Base-by-base conservation (phyloP, 2,797 vertebrate species). In the Poecile montanus region DNA sequence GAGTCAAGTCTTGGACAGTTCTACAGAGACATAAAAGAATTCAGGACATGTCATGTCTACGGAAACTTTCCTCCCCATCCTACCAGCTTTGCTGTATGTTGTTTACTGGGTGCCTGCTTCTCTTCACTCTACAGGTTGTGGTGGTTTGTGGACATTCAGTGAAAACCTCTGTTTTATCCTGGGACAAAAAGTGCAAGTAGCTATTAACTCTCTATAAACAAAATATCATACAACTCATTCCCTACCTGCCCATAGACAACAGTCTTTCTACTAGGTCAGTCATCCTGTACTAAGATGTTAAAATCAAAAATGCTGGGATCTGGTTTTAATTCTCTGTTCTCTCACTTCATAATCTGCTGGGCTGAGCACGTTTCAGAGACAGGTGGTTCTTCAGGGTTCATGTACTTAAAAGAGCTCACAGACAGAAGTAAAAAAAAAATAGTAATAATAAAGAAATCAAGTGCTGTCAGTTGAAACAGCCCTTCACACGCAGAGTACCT, bases 261-360 rank as follows among this genome's bases (percentile, higher is more conserved):
- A 5, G 70, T 32, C 62, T 78, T 42, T 70, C 32, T 42, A 72
- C 29, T 63, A 61, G 51, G 66, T 81, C 89, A 93, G 57, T 42
- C 73, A 92, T 65, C 44, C 67, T 76, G 47, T 19, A 32, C 48
- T 36, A 58, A 79, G 67, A 94, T 23, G 40, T 70, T 76, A 94
- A 89, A 72, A 81, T 63, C 20, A 42, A 34, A 92, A 89, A 83
- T 84, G 65, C 23, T 30, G 58, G 76, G 91, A 89, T 95, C 89
- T 93, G 94, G 76, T 94, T 96, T 96, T 93, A 93, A 96, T 92
- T 95, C 87, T 86, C 82, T 89, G 91, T 93, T 94, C 94, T 95
- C 66, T 73, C 66, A 84, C 79, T 89, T 80, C 50, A 80, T 73
- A 91, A 83, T 63, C 79, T 92, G 89, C 74, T 89, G 83, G 88